A percentile compares a stretch with the other conserved stretches of the same genome.
Evolutionary conservation across 2,888 invertebrate genomes (phyloP).

Genomic region (Clistopyga incitator): DNA sequence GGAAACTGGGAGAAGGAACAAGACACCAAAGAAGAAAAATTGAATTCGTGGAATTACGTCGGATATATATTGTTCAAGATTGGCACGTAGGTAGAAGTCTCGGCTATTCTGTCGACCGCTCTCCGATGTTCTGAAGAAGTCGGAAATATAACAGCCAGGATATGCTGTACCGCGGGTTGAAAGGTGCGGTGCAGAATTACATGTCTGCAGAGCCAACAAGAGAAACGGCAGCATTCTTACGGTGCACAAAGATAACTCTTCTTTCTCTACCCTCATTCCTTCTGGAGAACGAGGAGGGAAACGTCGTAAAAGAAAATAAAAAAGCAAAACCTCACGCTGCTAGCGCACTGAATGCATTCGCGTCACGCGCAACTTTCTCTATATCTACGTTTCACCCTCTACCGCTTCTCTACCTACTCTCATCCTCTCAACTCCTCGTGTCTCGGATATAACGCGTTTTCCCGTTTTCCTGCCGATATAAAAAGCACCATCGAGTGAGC

Average conservation of each 20-base stretch:
- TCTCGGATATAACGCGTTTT: conserved; percentile 75
- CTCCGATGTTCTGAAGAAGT: background rate
- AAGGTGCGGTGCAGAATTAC: conserved; percentile 35
- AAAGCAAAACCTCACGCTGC: conserved; percentile 44
- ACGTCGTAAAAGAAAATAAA: conserved; percentile 11
- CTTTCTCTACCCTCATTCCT: conserved; percentile 44
- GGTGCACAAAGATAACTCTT: conserved; percentile 31
- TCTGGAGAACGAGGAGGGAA: conserved; percentile 31
- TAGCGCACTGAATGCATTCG: conserved; percentile 71
- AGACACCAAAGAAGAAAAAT: conserved; percentile 45
- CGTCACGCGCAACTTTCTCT: conserved; percentile 77
- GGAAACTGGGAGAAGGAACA: conserved; percentile 11
- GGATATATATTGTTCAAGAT: conserved; percentile 66
- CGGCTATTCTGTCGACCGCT: conserved; percentile 21
- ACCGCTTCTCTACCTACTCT: conserved; percentile 7
- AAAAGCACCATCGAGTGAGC: conserved; percentile 33
- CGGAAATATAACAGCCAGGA: conserved; percentile 1
- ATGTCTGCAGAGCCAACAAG: conserved; percentile 16
- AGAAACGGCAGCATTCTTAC: conserved; percentile 38
- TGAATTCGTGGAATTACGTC: conserved; percentile 71
- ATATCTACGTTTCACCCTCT: conserved; percentile 68
- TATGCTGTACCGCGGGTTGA: conserved; percentile 3
- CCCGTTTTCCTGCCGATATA: conserved; percentile 72
- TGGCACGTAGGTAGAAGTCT: conserved; percentile 40
- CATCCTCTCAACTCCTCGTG: conserved; percentile 35